phyloP scores from a whole-genome alignment of 2,797 vertebrate species.

The Sylvilagus floridanus region DNA sequence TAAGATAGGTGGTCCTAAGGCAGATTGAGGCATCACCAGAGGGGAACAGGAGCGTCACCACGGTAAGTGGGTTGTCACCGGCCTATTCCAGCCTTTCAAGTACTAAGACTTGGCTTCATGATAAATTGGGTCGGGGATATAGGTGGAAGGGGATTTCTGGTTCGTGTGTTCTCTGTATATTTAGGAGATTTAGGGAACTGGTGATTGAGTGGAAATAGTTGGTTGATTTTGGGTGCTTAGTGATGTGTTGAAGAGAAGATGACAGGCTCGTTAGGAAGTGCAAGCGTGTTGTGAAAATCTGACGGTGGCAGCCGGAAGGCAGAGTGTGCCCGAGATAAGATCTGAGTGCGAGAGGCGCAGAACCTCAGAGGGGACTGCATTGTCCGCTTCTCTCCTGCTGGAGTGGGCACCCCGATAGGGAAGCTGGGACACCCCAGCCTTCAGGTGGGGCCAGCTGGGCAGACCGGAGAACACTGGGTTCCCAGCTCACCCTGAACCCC shows the following conservation, averaged over 20 bases:
- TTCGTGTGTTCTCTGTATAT: background rate
- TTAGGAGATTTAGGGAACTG: background rate
- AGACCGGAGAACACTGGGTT: background rate
- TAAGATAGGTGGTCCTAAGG: background rate
- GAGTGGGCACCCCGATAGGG: background rate
- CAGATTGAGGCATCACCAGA: background rate
- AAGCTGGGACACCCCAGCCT: background rate
- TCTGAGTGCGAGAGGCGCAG: background rate
- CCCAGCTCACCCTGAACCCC: too few relatives aligned
- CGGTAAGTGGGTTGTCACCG: background rate
- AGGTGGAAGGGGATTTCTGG: background rate
- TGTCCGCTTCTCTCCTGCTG: background rate
- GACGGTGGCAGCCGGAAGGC: background rate
- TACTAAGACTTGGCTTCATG: background rate
- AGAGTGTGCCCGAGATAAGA: background rate
- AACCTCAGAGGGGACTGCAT: background rate
- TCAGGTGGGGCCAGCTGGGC: background rate
- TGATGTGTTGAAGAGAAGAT: background rate
- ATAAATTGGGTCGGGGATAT: too few relatives aligned
- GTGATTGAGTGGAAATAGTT: background rate
- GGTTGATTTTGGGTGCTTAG: background rate
- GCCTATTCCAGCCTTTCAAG: background rate
- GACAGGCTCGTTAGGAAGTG: background rate
- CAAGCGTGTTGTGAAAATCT: background rate
- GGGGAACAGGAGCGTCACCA: background rate